Evolutionary conservation across 2,888 invertebrate genomes (phyloP).

Genomic region (Nymphalis polychloros): DNA sequence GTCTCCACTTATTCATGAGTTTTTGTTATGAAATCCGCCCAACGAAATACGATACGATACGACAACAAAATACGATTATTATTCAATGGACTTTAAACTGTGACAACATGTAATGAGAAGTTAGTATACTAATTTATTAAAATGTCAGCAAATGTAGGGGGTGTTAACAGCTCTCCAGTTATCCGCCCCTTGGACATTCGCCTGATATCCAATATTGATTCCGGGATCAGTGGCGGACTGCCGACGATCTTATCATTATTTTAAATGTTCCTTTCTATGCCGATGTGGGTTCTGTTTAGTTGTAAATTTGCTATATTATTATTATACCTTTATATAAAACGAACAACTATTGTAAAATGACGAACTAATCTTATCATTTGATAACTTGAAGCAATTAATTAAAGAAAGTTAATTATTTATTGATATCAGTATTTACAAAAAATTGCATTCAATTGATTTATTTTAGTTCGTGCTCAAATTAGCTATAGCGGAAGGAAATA

Average conservation of each 20-base stretch:
- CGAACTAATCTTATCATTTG: not conserved
- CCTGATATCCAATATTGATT: slow-evolving; percentile 79
- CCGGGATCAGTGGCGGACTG: slow-evolving; percentile 56
- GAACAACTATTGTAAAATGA: not conserved
- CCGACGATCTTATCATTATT: slow-evolving; percentile 69
- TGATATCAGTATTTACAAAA: no score
- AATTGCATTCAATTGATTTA: no score
- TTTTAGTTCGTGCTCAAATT: no score
- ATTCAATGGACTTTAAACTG: no score
- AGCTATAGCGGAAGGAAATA: no score
- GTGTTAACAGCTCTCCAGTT: slow-evolving; percentile 49
- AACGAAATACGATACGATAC: no score
- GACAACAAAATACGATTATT: no score
- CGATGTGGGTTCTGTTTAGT: slow-evolving; percentile 41
- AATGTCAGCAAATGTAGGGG: slow-evolving; percentile 6
- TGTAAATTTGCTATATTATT: slow-evolving; percentile 32
- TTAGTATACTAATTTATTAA: not conserved
- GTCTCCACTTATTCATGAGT: no score
- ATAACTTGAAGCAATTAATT: no score
- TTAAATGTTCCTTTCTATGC: slow-evolving; percentile 58
- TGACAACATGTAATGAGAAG: no score
- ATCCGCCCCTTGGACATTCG: slow-evolving; percentile 43
- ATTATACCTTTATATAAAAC: not conserved
- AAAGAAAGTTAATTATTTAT: no score
- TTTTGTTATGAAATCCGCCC: no score